These are phyloP conservation scores for Etheostoma perlongum DNA, from an alignment of 2,797 vertebrate species.

Conservation along the genomic window DNA sequence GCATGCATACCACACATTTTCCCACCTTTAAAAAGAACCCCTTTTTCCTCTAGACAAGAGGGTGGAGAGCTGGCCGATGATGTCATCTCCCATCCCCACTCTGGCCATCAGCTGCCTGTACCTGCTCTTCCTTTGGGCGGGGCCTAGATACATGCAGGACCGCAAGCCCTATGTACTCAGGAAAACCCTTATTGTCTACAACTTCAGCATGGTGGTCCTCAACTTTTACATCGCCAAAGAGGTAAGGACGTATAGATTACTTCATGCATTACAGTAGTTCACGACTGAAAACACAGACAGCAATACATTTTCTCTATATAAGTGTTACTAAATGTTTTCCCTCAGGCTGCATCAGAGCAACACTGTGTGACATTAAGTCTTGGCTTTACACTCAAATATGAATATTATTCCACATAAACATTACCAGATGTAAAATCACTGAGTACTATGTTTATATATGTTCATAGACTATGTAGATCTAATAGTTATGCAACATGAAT, in stretches of 20 bases:
- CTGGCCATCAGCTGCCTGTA: constrained; percentile 95
- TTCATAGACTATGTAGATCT: neutral
- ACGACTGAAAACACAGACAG: no score
- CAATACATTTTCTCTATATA: neutral
- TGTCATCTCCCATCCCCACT: constrained; percentile 94
- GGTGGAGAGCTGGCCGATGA: constrained; percentile 96
- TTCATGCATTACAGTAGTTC: neutral
- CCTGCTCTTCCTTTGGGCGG: constrained; percentile 96
- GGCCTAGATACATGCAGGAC: constrained; percentile 96
- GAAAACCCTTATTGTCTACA: constrained; percentile 94
- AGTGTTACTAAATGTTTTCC: neutral
- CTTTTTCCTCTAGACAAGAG: constrained; percentile 90
- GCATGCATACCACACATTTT: neutral
- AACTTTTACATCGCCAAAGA: constrained; percentile 99
- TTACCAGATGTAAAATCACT: neutral
- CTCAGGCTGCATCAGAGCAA: neutral
- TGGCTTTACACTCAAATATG: neutral
- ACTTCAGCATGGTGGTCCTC: constrained; percentile 99
- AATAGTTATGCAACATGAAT: neutral
- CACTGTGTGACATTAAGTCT: neutral
- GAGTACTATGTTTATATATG: no score
- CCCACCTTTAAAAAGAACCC: neutral
- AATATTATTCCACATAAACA: neutral
- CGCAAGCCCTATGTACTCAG: constrained; percentile 94
- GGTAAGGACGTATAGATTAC: constrained; percentile 75